Conservation (phyloP, 2,888 invertebrate genomes). For the Theodoxus fluviatilis region DNA sequence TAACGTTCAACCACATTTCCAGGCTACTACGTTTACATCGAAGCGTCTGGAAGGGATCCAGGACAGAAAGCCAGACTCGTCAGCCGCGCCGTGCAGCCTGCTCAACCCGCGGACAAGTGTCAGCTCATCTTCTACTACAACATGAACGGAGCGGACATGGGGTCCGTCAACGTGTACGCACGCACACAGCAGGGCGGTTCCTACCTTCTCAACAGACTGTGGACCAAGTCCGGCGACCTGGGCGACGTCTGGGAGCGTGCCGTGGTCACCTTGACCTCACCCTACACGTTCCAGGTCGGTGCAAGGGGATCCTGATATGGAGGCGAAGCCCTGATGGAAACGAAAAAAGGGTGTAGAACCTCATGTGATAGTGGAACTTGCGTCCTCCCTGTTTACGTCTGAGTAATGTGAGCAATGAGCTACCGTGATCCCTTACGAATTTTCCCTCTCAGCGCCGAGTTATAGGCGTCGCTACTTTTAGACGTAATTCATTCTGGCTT, state of each 20-base stretch:
- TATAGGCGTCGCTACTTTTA: no score
- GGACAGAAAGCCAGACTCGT: conserved; percentile 60
- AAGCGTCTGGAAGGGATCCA: conserved; percentile 41
- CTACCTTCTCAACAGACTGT: conserved; percentile 36
- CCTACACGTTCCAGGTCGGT: conserved; percentile 47
- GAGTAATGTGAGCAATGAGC: no score
- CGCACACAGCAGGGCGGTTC: conserved; percentile 47
- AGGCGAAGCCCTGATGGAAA: no score
- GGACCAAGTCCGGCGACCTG: conserved; percentile 51
- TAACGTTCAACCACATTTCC: no score
- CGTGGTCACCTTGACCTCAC: conserved; percentile 40
- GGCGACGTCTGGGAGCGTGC: conserved; percentile 51
- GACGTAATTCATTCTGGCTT: no score
- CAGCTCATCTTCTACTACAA: conserved; percentile 55
- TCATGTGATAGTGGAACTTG: no score
- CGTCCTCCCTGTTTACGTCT: no score
- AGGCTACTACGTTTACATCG: conserved; percentile 57
- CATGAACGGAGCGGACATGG: conserved; percentile 56
- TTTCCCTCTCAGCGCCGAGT: no score
- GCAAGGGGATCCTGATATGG: no score
- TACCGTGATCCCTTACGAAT: no score
- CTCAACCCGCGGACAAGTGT: conserved; percentile 47
- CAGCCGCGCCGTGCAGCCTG: conserved; percentile 41
- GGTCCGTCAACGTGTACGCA: conserved; percentile 49
- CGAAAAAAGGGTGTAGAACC: no score